Percentiles rank a stretch among this genome's conserved stretches.
phyloP scores from a whole-genome alignment of 2,888 invertebrate species.

The Seira sanloemensis region DNA sequence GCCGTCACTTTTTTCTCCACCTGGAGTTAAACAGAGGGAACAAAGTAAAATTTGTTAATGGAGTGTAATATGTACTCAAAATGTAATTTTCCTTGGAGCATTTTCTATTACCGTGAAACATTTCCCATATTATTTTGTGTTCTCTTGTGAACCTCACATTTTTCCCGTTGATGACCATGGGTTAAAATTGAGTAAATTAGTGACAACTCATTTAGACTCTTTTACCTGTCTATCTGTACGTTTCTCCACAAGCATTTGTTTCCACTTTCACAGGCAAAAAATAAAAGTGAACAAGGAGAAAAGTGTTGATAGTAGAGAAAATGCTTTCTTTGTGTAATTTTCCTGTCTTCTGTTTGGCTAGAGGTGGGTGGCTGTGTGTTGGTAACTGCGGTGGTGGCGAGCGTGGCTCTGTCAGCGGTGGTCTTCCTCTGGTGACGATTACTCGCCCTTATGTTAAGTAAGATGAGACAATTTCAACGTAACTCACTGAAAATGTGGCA shows the following conservation, averaged over 20 bases:
- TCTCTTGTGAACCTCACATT: background rate
- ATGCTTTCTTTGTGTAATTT: background rate
- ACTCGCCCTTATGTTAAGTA: conserved; percentile 33
- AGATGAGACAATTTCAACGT: conserved; percentile 66
- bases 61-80: background rate
- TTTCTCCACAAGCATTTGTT: background rate
- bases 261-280: too few species aligned
- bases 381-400: background rate
- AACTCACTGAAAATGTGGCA: conserved; percentile 65
- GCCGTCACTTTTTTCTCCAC: too few species aligned
- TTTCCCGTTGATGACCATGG: background rate
- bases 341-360: background rate
- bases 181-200: conserved; percentile 49
- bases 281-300: too few species aligned
- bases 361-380: background rate
- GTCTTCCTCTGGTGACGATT: conserved; percentile 11
- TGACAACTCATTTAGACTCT: conserved; percentile 62
- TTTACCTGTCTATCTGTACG: background rate
- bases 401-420: background rate
- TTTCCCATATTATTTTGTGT: background rate
- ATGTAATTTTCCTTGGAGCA: background rate
- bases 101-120: background rate
- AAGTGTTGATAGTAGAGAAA: too few species aligned
- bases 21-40: background rate
- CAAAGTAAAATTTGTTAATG: background rate